Percentiles rank a stretch among this genome's conserved stretches.
Conservation (phyloP, 2,888 invertebrate genomes). For the Drosophila mayaguana region DNA sequence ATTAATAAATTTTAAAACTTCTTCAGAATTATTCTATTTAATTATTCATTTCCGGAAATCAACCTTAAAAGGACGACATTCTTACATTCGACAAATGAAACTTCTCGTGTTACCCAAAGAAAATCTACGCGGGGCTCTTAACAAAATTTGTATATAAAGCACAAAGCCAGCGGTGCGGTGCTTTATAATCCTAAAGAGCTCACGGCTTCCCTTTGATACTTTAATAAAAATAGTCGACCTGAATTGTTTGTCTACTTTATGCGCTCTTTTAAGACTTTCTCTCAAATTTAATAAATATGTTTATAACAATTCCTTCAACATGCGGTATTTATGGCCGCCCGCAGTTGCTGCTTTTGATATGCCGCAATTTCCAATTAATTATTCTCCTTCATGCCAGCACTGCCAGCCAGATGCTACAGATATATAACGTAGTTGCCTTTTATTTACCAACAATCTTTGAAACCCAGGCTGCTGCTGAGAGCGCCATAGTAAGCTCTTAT, state of each 20-base stretch:
- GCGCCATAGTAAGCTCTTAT: not conserved
- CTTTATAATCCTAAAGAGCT: not conserved
- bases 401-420: not conserved
- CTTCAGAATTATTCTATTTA: not conserved
- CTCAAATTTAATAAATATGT: too few relatives aligned
- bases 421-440: not conserved
- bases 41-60: not conserved
- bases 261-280: too few relatives aligned
- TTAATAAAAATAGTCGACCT: not conserved
- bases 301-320: not conserved
- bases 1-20: not conserved
- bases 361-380: not conserved
- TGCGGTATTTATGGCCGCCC: not conserved
- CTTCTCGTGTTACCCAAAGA: not conserved
- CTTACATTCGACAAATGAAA: not conserved
- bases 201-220: not conserved
- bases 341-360: not conserved
- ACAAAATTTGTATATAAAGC: not conserved
- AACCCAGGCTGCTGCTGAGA: not conserved
- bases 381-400: not conserved
- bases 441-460: conserved; percentile 1
- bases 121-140: not conserved
- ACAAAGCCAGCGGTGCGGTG: not conserved
- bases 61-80: too few relatives aligned
- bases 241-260: not conserved